A percentile compares a stretch with the other conserved stretches of the same genome.
Conservation (phyloP, 2,797 vertebrate genomes). For the Scyliorhinus canicula region DNA sequence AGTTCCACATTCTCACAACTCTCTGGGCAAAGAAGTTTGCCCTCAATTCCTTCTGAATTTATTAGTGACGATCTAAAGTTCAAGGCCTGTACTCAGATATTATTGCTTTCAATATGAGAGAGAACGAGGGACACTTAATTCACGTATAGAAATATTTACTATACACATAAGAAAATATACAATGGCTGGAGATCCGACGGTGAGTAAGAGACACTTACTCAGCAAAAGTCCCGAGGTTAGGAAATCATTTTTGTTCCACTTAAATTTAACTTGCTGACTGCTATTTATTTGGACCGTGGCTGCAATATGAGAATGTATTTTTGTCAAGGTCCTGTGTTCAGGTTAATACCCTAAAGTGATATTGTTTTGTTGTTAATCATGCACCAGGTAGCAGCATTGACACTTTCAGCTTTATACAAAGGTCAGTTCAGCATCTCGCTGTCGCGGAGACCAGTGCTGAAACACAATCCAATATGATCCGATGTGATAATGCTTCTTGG, state of each 20-base stretch:
- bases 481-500: background rate
- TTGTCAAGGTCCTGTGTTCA: background rate
- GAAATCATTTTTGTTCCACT: background rate
- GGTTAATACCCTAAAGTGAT: background rate
- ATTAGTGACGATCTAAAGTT: background rate
- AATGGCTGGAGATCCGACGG: too few relatives aligned
- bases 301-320: background rate
- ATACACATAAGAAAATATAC: background rate
- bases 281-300: background rate
- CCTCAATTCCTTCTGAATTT: background rate
- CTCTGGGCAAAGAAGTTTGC: background rate
- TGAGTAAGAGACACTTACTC: background rate
- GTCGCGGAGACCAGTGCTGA: background rate
- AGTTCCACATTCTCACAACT: background rate
- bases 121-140: too few relatives aligned
- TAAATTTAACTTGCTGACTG: background rate
- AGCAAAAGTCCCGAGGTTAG: background rate
- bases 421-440: background rate
- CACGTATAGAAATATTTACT: background rate
- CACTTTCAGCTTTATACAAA: slow-evolving; percentile 2
- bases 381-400: background rate
- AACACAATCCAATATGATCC: background rate
- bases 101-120: background rate
- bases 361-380: background rate
- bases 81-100: background rate